phyloP scores from a whole-genome alignment of 2,888 invertebrate genomes.

The Aethes cnicana region DNA sequence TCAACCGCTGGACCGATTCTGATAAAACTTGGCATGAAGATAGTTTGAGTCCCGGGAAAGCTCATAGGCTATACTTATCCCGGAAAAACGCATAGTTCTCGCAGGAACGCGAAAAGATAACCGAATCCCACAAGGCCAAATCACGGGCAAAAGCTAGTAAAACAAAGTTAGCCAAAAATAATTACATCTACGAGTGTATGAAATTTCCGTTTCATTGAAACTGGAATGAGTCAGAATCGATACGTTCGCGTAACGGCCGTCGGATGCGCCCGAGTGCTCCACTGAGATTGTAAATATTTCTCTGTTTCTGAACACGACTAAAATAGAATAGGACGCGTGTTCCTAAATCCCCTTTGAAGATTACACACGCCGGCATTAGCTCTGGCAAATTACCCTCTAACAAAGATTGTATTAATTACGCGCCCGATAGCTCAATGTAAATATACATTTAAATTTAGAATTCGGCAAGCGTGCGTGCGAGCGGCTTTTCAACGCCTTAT shows the following conservation, averaged over 20 bases:
- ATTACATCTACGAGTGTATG: slow-evolving; percentile 12
- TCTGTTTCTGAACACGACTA: slow-evolving; percentile 80
- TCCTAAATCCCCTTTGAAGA: slow-evolving; percentile 83
- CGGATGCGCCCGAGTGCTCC: slow-evolving; percentile 82
- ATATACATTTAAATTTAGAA: slow-evolving; percentile 77
- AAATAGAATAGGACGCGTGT: slow-evolving; percentile 82
- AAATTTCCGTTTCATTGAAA: slow-evolving; percentile 60
- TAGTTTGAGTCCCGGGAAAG: too few species aligned
- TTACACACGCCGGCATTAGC: slow-evolving; percentile 81
- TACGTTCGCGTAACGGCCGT: slow-evolving; percentile 78
- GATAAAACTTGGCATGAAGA: too few species aligned
- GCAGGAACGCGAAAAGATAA: too few species aligned
- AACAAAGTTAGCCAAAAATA: neutral
- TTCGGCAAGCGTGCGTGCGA: slow-evolving; percentile 60
- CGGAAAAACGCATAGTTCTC: too few species aligned
- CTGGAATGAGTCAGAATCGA: slow-evolving; percentile 69
- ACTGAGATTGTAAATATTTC: slow-evolving; percentile 82
- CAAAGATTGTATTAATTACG: slow-evolving; percentile 83
- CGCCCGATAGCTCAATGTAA: slow-evolving; percentile 78
- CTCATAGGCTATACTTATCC: too few species aligned
- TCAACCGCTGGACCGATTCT: too few species aligned
- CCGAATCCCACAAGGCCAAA: too few species aligned
- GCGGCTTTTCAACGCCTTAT: slow-evolving; percentile 61
- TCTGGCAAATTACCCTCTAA: slow-evolving; percentile 82
- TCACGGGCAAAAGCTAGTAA: too few species aligned